Evolutionary conservation across 2,888 invertebrate species (phyloP).

Genomic region (Leucophenga maculata): DNA sequence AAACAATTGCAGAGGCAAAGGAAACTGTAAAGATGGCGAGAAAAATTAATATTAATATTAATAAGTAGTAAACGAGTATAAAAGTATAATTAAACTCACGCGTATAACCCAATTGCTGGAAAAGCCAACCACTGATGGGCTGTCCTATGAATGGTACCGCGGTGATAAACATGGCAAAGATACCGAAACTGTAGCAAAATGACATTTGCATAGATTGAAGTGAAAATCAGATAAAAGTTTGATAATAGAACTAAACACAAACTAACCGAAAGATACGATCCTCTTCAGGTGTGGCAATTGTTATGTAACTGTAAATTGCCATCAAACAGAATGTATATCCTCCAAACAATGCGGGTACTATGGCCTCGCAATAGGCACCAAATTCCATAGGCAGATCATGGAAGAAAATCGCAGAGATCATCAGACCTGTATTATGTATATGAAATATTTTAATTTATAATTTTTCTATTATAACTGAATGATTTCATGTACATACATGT

Average conservation of each 20-base stretch:
- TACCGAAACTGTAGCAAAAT: conserved; percentile 62
- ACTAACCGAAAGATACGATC: conserved; percentile 68
- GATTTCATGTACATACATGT: conserved; percentile 57
- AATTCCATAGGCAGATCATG: conserved; percentile 70
- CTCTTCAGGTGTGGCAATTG: conserved; percentile 69
- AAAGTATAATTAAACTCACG: conserved; percentile 51
- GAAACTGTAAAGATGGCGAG: conserved; percentile 55
- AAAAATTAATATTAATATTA: too few species aligned
- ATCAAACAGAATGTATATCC: conserved; percentile 70
- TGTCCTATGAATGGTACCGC: conserved; percentile 67
- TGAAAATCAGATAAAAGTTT: background rate
- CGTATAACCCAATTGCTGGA: conserved; percentile 66
- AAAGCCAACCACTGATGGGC: conserved; percentile 67
- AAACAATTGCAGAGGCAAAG: conserved; percentile 64
- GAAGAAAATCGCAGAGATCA: conserved; percentile 70
- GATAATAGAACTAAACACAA: background rate
- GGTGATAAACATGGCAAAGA: conserved; percentile 69
- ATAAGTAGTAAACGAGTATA: background rate
- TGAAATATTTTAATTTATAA: background rate
- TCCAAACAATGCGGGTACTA: conserved; percentile 70
- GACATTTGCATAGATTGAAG: background rate
- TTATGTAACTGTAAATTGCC: conserved; percentile 72
- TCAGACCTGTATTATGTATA: conserved; percentile 56
- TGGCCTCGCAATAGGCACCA: conserved; percentile 67
- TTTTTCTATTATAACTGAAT: too few species aligned